Percentiles rank a stretch among this genome's conserved stretches.
Conservation (phyloP, 2,113 vertebrate genomes). For the Cyprinodon brontotheroides region DNA sequence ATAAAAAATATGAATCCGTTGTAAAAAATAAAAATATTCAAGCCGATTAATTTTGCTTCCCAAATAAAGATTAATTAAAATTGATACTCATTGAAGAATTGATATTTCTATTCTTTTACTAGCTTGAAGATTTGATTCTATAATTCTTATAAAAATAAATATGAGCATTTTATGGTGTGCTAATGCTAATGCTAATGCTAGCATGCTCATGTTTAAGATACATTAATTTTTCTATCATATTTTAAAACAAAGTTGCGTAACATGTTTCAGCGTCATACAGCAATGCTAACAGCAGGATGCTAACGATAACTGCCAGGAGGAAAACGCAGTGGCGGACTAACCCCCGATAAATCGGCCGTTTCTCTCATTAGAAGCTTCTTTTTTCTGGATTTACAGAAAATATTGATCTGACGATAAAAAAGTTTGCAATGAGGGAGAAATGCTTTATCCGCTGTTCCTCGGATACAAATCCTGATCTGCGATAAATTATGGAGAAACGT, state of each 20-base stretch:
- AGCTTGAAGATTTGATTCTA: not conserved
- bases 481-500: too few species aligned
- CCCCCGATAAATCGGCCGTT: too few species aligned
- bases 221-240: not conserved
- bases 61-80: not conserved
- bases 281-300: too few species aligned
- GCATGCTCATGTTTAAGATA: not conserved
- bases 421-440: too few species aligned
- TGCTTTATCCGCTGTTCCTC: too few species aligned
- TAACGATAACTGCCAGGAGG: too few species aligned
- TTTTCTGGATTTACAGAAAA: too few species aligned
- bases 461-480: too few species aligned
- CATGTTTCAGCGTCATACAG: not conserved
- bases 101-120: not conserved
- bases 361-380: too few species aligned
- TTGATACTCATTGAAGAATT: not conserved
- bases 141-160: not conserved
- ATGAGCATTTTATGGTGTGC: not conserved
- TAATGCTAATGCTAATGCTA: not conserved
- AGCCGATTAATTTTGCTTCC: not conserved
- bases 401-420: too few species aligned
- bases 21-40: not conserved
- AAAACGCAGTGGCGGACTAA: not conserved
- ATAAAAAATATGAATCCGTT: not conserved
- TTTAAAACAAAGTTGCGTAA: not conserved